A percentile compares a stretch with the other conserved stretches of the same genome.
These are phyloP conservation scores for Amblyjoppa fuscipennis DNA, from an alignment of 2,888 invertebrate genomes.

Conservation along the genomic window DNA sequence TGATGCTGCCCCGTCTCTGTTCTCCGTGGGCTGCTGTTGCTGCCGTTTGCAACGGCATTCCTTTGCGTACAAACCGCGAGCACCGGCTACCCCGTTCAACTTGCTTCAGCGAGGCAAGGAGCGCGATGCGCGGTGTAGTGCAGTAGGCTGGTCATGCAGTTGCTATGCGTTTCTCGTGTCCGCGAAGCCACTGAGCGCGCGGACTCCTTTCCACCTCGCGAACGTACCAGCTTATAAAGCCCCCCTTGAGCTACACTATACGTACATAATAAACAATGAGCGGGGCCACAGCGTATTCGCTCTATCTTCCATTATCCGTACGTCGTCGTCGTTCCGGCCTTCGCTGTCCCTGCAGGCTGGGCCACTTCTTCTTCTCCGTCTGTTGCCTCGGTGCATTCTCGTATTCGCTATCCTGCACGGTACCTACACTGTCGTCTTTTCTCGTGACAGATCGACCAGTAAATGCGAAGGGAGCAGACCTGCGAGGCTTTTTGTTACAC, in stretches of 20 bases:
- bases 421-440: conserved; percentile 49
- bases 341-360: conserved; percentile 59
- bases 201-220: conserved; percentile 60
- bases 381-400: conserved; percentile 50
- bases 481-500: conserved; percentile 45
- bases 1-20: conserved; percentile 47
- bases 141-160: conserved; percentile 42
- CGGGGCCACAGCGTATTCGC: conserved; percentile 68
- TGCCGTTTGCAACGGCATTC: conserved; percentile 72
- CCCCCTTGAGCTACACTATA: conserved; percentile 64
- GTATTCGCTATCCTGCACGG: conserved; percentile 36
- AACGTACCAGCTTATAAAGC: conserved; percentile 62
- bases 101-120: conserved; percentile 56
- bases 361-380: conserved; percentile 48
- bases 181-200: conserved; percentile 54
- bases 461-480: conserved; percentile 50
- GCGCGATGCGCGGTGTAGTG: conserved; percentile 48
- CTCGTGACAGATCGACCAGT: conserved; percentile 59
- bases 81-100: conserved; percentile 55
- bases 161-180: conserved; percentile 61
- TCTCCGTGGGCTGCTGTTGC: conserved; percentile 51
- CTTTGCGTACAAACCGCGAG: conserved; percentile 69
- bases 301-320: conserved; percentile 73
- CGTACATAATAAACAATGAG: conserved; percentile 74
- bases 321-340: conserved; percentile 66